A percentile compares a stretch with the other conserved stretches of the same genome.
Evolutionary conservation across 2,888 invertebrate genomes (phyloP).

Genomic region (Pyralis farinalis): DNA sequence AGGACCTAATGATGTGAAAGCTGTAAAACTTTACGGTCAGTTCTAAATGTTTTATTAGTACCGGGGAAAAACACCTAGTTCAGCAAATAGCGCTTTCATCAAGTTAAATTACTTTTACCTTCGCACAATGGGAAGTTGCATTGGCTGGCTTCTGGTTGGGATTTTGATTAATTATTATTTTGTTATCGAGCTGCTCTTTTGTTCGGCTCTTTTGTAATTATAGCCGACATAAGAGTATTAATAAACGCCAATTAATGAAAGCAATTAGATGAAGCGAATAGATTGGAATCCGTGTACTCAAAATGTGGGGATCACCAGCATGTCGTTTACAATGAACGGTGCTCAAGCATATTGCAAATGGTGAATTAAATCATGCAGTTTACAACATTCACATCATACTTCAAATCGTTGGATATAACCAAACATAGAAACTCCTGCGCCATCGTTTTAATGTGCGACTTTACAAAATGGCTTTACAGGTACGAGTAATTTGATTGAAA

Average conservation of each 20-base stretch:
- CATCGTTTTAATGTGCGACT: too few species aligned
- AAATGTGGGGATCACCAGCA: neutral
- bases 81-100: constrained; percentile 51
- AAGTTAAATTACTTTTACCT: constrained; percentile 60
- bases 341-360: neutral
- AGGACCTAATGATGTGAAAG: constrained; percentile 42
- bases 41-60: constrained; percentile 53
- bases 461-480: too few species aligned
- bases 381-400: too few species aligned
- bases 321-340: neutral
- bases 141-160: constrained; percentile 15
- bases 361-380: neutral
- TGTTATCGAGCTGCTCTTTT: constrained; percentile 3
- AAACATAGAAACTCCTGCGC: too few species aligned
- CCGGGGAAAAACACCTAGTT: constrained; percentile 44
- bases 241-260: constrained; percentile 5
- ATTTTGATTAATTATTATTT: constrained; percentile 25
- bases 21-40: constrained; percentile 39
- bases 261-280: neutral
- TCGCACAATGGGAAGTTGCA: constrained; percentile 20
- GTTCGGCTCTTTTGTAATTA: constrained; percentile 8
- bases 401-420: too few species aligned
- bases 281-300: neutral
- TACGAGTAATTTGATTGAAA: too few species aligned
- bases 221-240: constrained; percentile 6